Evolutionary conservation across 2,113 vertebrate species (phyloP).

Genomic region (Puntigrus tetrazona): DNA sequence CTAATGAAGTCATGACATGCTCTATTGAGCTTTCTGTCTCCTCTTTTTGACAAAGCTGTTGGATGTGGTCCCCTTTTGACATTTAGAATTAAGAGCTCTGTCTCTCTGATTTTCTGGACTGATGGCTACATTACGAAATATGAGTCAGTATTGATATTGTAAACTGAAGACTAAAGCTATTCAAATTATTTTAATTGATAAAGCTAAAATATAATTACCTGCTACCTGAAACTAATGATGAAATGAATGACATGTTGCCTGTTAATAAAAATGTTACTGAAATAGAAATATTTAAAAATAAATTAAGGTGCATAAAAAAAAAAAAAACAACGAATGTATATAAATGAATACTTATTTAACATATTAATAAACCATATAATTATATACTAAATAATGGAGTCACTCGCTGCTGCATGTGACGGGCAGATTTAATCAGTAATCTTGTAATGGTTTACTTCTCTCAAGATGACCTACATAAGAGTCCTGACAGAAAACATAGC

Average conservation of each 20-base stretch:
- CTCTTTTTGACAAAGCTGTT: constrained; percentile 11
- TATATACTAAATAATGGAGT: neutral
- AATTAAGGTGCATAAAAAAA: neutral
- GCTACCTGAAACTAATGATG: no score
- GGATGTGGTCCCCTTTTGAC: neutral
- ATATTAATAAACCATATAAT: neutral
- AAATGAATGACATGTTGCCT: neutral
- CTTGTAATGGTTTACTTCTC: neutral
- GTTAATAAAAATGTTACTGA: neutral
- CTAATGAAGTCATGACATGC: constrained; percentile 42
- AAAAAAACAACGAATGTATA: neutral
- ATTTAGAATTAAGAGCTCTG: neutral
- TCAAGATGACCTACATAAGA: neutral
- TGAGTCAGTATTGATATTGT: neutral
- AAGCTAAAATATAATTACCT: neutral
- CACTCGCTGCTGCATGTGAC: neutral
- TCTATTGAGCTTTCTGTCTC: constrained; percentile 14
- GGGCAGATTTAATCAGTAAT: constrained; percentile 1
- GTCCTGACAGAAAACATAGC: neutral
- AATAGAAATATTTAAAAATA: neutral
- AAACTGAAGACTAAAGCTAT: neutral
- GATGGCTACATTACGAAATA: neutral
- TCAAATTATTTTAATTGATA: neutral
- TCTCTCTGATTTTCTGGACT: neutral
- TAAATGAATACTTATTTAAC: neutral